phyloP scores from a whole-genome alignment of 2,888 invertebrate species.

The Sinohyriopsis cumingii region DNA sequence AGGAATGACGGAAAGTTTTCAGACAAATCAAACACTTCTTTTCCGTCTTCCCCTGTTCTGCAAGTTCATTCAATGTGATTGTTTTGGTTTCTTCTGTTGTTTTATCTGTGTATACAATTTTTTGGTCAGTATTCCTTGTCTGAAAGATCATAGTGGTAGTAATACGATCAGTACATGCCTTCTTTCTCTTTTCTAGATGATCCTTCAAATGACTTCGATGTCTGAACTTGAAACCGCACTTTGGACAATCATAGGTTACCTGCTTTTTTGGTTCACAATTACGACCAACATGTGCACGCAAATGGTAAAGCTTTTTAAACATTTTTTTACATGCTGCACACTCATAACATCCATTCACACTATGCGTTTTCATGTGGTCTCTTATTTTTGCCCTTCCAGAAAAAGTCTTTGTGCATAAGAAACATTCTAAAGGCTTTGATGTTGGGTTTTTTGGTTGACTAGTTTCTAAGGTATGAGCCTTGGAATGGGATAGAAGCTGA shows the following conservation, averaged over 20 bases:
- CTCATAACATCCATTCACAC: constrained; percentile 2
- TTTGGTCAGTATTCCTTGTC: too few relatives aligned
- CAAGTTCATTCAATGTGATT: constrained; percentile 2
- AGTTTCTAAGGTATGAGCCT: too few relatives aligned
- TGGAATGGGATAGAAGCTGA: too few relatives aligned
- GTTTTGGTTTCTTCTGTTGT: not conserved
- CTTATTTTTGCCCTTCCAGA: too few relatives aligned
- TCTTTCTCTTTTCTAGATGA: constrained; percentile 11
- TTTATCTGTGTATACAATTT: too few relatives aligned
- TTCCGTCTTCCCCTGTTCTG: not conserved
- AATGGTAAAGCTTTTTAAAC: constrained; percentile 2
- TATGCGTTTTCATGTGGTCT: too few relatives aligned
- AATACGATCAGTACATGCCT: not conserved
- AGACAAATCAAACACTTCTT: constrained; percentile 6
- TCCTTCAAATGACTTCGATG: constrained; percentile 7
- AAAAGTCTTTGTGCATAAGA: too few relatives aligned
- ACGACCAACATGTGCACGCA: not conserved
- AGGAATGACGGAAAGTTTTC: not conserved
- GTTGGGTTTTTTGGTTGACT: too few relatives aligned
- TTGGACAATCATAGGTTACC: not conserved
- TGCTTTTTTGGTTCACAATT: not conserved
- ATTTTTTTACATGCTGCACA: constrained; percentile 3
- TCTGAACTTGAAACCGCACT: constrained; percentile 18
- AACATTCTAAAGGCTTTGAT: too few relatives aligned
- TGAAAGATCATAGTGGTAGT: too few relatives aligned